Base-by-base conservation (phyloP, 2,797 vertebrate species). In the Melanitta fusca region DNA sequence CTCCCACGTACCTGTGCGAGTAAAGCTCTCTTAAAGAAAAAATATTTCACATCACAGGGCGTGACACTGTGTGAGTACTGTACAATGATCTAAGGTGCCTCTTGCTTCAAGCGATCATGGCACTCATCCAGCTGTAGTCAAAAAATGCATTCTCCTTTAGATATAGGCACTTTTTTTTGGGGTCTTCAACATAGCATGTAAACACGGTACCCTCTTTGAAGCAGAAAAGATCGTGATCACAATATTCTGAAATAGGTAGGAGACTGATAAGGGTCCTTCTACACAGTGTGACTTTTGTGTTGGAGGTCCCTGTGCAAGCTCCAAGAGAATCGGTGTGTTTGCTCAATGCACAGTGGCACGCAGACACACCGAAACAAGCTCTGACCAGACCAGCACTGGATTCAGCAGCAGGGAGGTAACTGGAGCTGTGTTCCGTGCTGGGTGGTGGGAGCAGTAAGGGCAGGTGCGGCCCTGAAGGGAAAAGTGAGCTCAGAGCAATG, bases 351-450 rank as follows among this genome's bases (percentile, higher is more conserved):
- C 49, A 64, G 61, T 3, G 39, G 65, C 54, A n/a, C 2, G 57
- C 34, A 85, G 79, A 38, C 43, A 74, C 57, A 88, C 57, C 49
- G 28, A 2, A 88, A 90, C 90, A 88, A 91, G 88, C 77, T 91
- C 88, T 66, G 88, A 75, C 70, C 78, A 90, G 94, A 66, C 66
- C 80, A 27, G 43, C n/a, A 21, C 39, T 1, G 1, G n/a, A 57
- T 80, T 24, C 49, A 75, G 72, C 38, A 75, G 65, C 0, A 69
- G 58, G 36, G 6, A 1, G 1, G 30, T 56, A 91, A 80, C 32
- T 22, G 34, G 57, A 88, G 51, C 57, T 49, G 53, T 6, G 27
- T 56, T 21, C 14, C 8, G 24, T 73, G 36, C 66, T 22, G 30
- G 3, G 13, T 9, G 18, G 0, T 25, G 43, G 78, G 38, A 89